These are phyloP conservation scores for Cheilosia vulpina DNA, from an alignment of 2,888 invertebrate genomes.

Conservation along the genomic window DNA sequence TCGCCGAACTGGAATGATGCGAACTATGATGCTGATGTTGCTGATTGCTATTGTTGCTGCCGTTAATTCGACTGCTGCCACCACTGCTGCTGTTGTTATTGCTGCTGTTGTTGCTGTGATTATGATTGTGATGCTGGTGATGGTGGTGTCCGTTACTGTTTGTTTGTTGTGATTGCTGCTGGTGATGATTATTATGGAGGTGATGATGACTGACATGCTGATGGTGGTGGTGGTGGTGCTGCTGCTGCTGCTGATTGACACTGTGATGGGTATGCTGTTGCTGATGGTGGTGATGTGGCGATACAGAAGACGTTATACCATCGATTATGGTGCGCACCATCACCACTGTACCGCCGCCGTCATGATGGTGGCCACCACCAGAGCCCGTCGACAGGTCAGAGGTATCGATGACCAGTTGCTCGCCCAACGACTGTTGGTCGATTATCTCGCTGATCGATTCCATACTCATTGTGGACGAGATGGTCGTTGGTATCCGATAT, in stretches of 20 bases:
- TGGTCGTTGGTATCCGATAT: conserved; percentile 63
- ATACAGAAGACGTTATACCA: conserved; percentile 74
- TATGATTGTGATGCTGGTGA: conserved; percentile 54
- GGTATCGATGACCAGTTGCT: conserved; percentile 83
- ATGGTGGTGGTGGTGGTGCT: conserved; percentile 68
- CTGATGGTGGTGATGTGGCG: conserved; percentile 70
- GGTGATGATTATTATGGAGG: conserved; percentile 72
- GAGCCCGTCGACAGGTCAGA: conserved; percentile 78
- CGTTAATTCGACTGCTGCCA: conserved; percentile 17
- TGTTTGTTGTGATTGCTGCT: conserved; percentile 74
- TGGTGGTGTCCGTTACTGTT: conserved; percentile 60
- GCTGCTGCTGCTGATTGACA: conserved; percentile 76
- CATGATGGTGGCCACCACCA: conserved; percentile 78
- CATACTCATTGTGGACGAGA: conserved; percentile 81
- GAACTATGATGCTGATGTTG: conserved; percentile 46
- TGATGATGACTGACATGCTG: conserved; percentile 71
- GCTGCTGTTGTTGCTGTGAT: conserved; percentile 22
- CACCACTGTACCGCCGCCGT: conserved; percentile 79
- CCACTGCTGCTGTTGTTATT: conserved; percentile 17
- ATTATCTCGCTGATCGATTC: conserved; percentile 86
- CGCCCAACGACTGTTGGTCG: conserved; percentile 85
- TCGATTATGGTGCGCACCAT: conserved; percentile 81
- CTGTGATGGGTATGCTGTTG: conserved; percentile 76
- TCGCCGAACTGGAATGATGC: conserved; percentile 49
- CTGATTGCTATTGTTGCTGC: conserved; percentile 10